These are phyloP conservation scores for Ameiurus melas DNA, from an alignment of 2,113 vertebrate genomes.

Conservation along the genomic window DNA sequence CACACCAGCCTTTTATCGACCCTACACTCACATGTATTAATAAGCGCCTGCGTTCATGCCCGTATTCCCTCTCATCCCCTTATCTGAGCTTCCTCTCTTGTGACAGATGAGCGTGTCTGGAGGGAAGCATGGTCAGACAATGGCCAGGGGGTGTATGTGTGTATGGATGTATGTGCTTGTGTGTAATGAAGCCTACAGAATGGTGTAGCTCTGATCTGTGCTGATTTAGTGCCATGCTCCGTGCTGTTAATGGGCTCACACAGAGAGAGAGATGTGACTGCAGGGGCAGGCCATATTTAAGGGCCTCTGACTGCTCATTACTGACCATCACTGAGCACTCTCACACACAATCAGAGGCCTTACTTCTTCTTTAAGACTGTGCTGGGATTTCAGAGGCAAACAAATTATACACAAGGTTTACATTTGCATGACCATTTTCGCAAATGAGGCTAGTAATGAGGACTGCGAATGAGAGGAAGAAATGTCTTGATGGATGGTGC, in stretches of 20 bases:
- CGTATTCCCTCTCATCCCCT: conserved; percentile 49
- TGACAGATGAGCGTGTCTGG: conserved; percentile 54
- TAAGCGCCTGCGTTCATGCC: conserved; percentile 45
- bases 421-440: conserved; percentile 39
- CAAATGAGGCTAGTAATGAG: conserved; percentile 50
- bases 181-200: conserved; percentile 53
- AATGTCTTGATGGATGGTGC: conserved; percentile 23
- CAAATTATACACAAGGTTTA: conserved; percentile 53
- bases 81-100: conserved; percentile 52
- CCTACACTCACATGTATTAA: conserved; percentile 53
- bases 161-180: conserved; percentile 40
- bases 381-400: conserved; percentile 44
- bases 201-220: conserved; percentile 44
- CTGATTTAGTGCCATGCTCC: conserved; percentile 52
- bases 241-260: conserved; percentile 52
- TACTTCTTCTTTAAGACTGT: conserved; percentile 41
- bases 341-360: conserved; percentile 28
- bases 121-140: conserved; percentile 53
- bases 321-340: conserved; percentile 49
- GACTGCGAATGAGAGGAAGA: conserved; percentile 35
- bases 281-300: conserved; percentile 51
- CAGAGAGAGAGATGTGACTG: conserved; percentile 52
- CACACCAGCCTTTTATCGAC: conserved; percentile 55
- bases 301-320: conserved; percentile 50
- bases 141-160: conserved; percentile 34